Evolutionary conservation across 2,797 vertebrate species (phyloP), one percentile per base, ranked within the genome.

Genomic region (Gadopsis marmoratus): DNA sequence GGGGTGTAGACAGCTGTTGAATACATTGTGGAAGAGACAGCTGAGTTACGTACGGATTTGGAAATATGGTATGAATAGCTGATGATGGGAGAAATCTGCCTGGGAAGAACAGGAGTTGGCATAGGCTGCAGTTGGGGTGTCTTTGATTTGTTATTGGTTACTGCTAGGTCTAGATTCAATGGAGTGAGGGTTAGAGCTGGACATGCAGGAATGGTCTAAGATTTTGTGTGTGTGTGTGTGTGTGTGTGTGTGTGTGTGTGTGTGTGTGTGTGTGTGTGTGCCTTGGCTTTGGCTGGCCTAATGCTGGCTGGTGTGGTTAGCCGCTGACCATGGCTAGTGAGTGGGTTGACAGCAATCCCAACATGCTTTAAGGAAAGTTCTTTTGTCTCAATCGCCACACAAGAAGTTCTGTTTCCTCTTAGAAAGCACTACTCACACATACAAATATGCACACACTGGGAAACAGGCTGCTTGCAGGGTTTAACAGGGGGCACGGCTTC

Each of bases 381-480:
- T 91, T 91, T 89, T 86, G 82, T 93, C 69, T 84, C 65, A 76
- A 48, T 59, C 54, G 26, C 78, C 79, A 85, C 84, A 88, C 81
- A 87, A 81, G 74, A 7, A 88, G 78, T 90, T 88, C 90, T 86
- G 81, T 85, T 90, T 86, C 71, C 79, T 74, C 83, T 88, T 84
- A 86, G 79, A 91, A 85, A 87, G 83, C 74, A 4, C 84, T 63
- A 75, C 74, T 66, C 74, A 71, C 73, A 78, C 71, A 71, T 16
- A 77, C 54, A 80, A 70, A 83, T 43, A 80, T 23, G 8, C 67
- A 69, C 79, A 71, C 69, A 60, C 66, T 72, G 68, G 82, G 71
- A 89, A 88, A 82, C 61, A 6, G 71, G 82, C 71, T 73, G 55
- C 63, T 83, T 11, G 66, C 74, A 62, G 77, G 65, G 78, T 54